Conservation (phyloP, 2,888 invertebrate species). For the Epistrophella euchroma region DNA sequence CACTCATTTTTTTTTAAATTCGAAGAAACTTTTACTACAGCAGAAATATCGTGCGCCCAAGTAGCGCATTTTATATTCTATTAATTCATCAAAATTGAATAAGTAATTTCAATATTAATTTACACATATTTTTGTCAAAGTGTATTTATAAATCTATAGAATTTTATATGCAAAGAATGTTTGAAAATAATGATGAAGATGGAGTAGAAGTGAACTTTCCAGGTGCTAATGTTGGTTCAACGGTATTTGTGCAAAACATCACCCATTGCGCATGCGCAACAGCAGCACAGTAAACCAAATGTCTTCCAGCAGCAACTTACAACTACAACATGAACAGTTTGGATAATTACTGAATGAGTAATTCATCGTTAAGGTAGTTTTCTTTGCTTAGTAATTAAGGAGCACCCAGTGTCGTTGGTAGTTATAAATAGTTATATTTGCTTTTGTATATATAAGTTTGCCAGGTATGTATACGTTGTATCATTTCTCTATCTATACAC, state of each 20-base stretch:
- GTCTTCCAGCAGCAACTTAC: constrained; percentile 24
- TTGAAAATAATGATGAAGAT: constrained; percentile 41
- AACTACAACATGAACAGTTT: constrained; percentile 50
- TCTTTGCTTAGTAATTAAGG: constrained; percentile 72
- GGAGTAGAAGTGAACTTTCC: constrained; percentile 50
- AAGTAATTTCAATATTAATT: too few relatives aligned
- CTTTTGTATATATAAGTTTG: constrained; percentile 27
- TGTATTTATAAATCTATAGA: not conserved
- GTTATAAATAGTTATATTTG: constrained; percentile 13
- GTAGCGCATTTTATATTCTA: too few relatives aligned
- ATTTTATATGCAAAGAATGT: constrained; percentile 32
- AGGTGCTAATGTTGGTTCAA: constrained; percentile 67
- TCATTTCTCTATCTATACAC: not conserved
- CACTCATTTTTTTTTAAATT: too few relatives aligned
- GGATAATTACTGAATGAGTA: constrained; percentile 67
- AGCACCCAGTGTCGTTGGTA: constrained; percentile 28
- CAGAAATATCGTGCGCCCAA: too few relatives aligned
- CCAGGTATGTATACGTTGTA: constrained; percentile 5
- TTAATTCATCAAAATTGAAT: too few relatives aligned
- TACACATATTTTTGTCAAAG: not conserved
- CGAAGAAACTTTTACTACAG: too few relatives aligned
- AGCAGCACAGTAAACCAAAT: constrained; percentile 30
- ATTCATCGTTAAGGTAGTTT: constrained; percentile 59
- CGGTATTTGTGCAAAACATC: constrained; percentile 70
- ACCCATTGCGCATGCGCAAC: constrained; percentile 32